A percentile compares a stretch with the other conserved stretches of the same genome.
phyloP scores from a whole-genome alignment of 2,113 vertebrate genomes.

The Dipodomys merriami region DNA sequence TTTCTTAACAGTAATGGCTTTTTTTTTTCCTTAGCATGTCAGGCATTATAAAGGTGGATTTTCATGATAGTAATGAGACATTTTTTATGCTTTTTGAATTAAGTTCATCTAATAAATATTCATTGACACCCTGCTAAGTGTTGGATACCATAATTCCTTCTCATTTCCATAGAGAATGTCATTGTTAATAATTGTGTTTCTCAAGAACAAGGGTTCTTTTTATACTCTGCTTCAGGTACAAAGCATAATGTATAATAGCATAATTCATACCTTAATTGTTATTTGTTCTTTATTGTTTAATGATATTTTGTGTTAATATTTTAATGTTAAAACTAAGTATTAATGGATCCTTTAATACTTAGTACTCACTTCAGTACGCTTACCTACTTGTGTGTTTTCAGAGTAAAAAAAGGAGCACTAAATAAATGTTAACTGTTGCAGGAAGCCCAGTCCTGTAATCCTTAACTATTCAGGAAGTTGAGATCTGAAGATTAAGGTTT shows the following conservation, averaged over 20 bases:
- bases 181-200: conserved; percentile 1
- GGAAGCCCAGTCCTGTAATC: no score
- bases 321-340: not conserved
- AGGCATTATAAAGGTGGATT: no score
- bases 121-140: conserved; percentile 15
- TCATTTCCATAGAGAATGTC: conserved; percentile 22
- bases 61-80: no score
- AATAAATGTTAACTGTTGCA: no score
- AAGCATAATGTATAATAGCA: not conserved
- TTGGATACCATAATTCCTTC: conserved; percentile 28
- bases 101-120: conserved; percentile 40
- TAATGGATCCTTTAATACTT: not conserved
- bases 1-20: not conserved
- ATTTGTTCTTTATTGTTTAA: not conserved
- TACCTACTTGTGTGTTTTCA: conserved; percentile 12
- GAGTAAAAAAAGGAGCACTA: not conserved
- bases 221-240: not conserved
- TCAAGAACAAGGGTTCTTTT: conserved; percentile 11
- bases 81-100: conserved; percentile 24
- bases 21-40: no score
- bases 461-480: no score
- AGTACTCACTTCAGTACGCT: not conserved
- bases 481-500: no score
- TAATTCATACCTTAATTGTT: not conserved
- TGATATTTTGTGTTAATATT: not conserved